Conservation (phyloP, 2,888 invertebrate species). For the Drosophila dives region DNA sequence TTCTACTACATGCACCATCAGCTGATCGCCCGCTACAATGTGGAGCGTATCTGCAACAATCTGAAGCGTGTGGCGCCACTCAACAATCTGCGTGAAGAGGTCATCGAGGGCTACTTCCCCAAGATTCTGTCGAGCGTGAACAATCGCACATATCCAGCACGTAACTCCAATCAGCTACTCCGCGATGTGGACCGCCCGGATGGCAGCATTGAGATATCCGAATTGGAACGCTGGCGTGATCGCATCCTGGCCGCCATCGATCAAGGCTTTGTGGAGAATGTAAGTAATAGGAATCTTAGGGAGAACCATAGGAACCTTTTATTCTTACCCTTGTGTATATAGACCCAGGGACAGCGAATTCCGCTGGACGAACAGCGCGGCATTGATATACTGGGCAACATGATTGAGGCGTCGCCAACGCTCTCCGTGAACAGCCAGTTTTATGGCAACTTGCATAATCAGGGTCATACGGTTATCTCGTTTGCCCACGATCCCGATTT, state of each 20-base stretch:
- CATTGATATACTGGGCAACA: conserved; percentile 91
- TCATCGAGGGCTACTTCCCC: conserved; percentile 92
- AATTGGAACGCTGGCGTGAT: conserved; percentile 91
- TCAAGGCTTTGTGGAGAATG: conserved; percentile 87
- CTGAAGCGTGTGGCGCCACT: conserved; percentile 88
- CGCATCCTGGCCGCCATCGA: conserved; percentile 91
- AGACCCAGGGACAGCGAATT: conserved; percentile 72
- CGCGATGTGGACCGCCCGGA: conserved; percentile 89
- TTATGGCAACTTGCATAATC: conserved; percentile 93
- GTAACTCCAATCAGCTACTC: conserved; percentile 87
- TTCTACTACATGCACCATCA: conserved; percentile 92
- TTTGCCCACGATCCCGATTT: conserved; percentile 93
- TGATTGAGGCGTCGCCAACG: conserved; percentile 89
- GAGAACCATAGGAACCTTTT: too few species aligned
- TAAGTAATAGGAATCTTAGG: conserved; percentile 80
- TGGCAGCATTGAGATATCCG: conserved; percentile 86
- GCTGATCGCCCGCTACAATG: conserved; percentile 88
- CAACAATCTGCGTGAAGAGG: conserved; percentile 89
- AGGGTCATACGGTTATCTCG: conserved; percentile 91
- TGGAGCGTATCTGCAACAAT: conserved; percentile 90
- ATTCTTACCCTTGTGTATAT: neutral
- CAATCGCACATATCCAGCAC: conserved; percentile 90
- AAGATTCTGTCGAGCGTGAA: conserved; percentile 89
- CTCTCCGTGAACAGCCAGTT: conserved; percentile 88
- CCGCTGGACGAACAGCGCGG: conserved; percentile 86